phyloP scores from a whole-genome alignment of 2,888 invertebrate species.

The Liodrosophila aerea region DNA sequence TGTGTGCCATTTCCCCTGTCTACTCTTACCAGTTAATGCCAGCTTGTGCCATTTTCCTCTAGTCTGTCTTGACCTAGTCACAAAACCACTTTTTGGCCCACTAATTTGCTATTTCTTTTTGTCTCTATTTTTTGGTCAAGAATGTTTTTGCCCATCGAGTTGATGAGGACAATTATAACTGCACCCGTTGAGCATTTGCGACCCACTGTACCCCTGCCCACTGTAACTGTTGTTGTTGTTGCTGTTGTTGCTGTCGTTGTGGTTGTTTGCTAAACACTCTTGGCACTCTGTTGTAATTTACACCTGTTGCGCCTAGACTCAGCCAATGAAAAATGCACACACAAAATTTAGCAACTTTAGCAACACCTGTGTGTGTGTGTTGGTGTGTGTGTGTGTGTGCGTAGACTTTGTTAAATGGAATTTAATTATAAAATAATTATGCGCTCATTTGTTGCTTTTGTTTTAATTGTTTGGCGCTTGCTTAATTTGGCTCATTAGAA shows the following conservation, averaged over 20 bases:
- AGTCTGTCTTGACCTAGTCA: conserved; percentile 3
- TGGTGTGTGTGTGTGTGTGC: conserved; percentile 23
- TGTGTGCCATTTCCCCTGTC: too few relatives aligned
- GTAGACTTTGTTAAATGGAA: conserved; percentile 69
- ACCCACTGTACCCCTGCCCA: conserved; percentile 1
- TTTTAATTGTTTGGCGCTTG: conserved; percentile 74
- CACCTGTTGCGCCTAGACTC: conserved; percentile 68
- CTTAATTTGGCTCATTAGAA: conserved; percentile 75
- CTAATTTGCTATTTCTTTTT: conserved; percentile 45
- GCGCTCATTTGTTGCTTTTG: conserved; percentile 71
- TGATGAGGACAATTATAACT: conserved; percentile 65
- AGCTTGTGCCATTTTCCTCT: background rate
- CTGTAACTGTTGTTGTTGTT: background rate
- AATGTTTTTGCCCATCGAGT: conserved; percentile 47
- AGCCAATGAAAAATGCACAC: conserved; percentile 51
- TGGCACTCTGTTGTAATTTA: conserved; percentile 54
- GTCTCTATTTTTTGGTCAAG: conserved; percentile 9
- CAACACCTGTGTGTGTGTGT: conserved; percentile 14
- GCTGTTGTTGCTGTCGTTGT: background rate
- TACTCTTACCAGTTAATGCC: background rate
- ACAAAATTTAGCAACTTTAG: conserved; percentile 44
- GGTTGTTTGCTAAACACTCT: conserved; percentile 17
- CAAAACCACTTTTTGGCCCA: conserved; percentile 17
- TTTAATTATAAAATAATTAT: conserved; percentile 78
- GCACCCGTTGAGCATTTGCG: conserved; percentile 30